Base-by-base conservation (phyloP, 2,888 invertebrate species). In the Margaritifera margaritifera region DNA sequence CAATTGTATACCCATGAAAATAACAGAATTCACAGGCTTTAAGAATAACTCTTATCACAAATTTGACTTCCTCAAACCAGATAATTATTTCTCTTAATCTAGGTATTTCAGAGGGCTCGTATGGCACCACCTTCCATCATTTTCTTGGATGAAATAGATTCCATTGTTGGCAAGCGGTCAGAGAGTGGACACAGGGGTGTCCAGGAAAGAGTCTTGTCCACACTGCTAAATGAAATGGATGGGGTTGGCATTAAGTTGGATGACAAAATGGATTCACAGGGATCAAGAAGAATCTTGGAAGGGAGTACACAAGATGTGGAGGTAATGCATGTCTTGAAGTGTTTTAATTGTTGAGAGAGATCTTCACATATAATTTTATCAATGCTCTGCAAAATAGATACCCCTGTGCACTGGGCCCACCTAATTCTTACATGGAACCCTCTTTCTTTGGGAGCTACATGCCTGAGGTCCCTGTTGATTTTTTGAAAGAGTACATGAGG, bases 211-310 rank as follows among this genome's bases (percentile, higher is more conserved):
- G 91, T 93, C 56, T 86, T 93, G 27, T 92, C 93, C 4, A 91
- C 93, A 0, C 89, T 93, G 51, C 90, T 93, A 11, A 93, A 92
- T 59, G 93, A 93, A 89, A 93, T 93, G 92, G 93, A 93, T 88
- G 93, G 93, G 19, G 91, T 93, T 71, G 92, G 92, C 51, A 77
- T 83, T 6, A 67, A 78, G 53, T 64, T 86, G 20, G 85, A 85
- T 66, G 80, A 84, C 56, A 80, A 82, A 51, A 68, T 76, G 50
- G 72, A 78, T 63, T 62, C 75, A 6, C n/a, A 65, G 15, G 68
- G 67, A 19, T 56, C 52, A 6, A 69, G 72, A 25, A 72, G 62
- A 59, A 53, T 76, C 24, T 57, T 70, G 27, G 80, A 81, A 64
- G 79, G 76, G 22, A 54, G 24, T 20, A n/a, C 31, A 5, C n/a